A percentile compares a stretch with the other conserved stretches of the same genome.
Conservation (phyloP, 2,888 invertebrate species). For the Amiota mariae region DNA sequence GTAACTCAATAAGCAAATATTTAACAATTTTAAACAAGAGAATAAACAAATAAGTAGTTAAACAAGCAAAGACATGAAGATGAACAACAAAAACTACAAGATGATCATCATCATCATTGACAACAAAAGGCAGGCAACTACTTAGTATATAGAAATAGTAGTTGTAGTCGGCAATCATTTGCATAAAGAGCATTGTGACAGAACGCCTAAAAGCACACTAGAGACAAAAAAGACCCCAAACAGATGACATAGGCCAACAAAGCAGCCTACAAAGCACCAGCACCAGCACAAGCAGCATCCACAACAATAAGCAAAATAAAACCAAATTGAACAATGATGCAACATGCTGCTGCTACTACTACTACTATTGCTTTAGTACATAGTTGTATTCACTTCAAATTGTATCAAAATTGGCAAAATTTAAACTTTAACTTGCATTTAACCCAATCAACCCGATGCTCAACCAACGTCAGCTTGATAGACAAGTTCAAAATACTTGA, state of each 20-base stretch:
- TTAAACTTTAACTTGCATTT: constrained; percentile 40
- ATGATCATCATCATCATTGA: neutral
- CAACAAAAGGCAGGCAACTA: constrained; percentile 1
- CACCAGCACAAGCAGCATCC: no score
- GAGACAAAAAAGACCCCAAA: neutral
- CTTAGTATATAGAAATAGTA: no score
- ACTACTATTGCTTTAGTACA: no score
- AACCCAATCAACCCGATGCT: constrained; percentile 39
- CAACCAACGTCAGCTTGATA: constrained; percentile 41
- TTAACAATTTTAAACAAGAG: constrained; percentile 42
- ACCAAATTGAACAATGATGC: no score
- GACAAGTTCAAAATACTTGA: constrained; percentile 24
- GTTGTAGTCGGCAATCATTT: neutral
- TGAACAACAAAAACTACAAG: constrained; percentile 18
- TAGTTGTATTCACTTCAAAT: no score
- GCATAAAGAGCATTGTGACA: no score
- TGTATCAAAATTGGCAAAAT: constrained; percentile 9
- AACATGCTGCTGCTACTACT: no score
- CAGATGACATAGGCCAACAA: no score
- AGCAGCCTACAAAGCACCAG: no score
- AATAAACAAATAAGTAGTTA: constrained; percentile 21
- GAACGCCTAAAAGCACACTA: constrained; percentile 7
- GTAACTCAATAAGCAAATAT: constrained; percentile 61
- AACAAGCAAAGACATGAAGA: constrained; percentile 30
- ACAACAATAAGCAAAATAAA: no score